These are phyloP conservation scores for Agrotis ipsilon DNA, from an alignment of 2,888 invertebrate species.

Conservation along the genomic window DNA sequence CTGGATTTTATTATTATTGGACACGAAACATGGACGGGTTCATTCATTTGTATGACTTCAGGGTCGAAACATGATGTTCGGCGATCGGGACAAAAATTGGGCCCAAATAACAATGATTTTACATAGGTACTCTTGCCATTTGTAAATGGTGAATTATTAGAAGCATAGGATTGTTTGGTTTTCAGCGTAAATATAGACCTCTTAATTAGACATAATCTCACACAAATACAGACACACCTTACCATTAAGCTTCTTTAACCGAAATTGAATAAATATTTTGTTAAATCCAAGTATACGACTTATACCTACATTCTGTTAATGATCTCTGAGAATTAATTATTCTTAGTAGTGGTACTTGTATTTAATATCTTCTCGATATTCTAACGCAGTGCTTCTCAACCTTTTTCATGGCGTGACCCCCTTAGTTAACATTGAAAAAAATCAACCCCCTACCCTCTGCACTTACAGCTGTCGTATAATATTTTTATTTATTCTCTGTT, in stretches of 20 bases:
- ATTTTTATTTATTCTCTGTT: too few relatives aligned
- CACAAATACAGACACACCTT: not conserved
- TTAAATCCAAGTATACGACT: too few relatives aligned
- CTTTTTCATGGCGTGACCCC: too few relatives aligned
- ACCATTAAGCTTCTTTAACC: not conserved
- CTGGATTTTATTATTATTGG: conserved; percentile 46
- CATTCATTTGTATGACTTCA: conserved; percentile 50
- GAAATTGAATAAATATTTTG: not conserved
- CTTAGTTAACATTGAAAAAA: too few relatives aligned
- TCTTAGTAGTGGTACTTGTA: too few relatives aligned
- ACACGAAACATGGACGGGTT: conserved; percentile 34
- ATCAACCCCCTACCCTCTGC: too few relatives aligned
- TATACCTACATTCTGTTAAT: too few relatives aligned
- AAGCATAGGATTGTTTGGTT: not conserved
- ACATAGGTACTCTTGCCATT: conserved; percentile 6
- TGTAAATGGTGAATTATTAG: conserved; percentile 1
- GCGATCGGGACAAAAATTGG: conserved; percentile 17
- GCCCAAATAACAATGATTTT: conserved; percentile 11
- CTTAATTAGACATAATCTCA: not conserved
- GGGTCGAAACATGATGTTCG: conserved; percentile 30
- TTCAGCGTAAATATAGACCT: not conserved
- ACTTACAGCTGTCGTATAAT: too few relatives aligned
- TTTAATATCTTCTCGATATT: not conserved
- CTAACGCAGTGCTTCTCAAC: not conserved
- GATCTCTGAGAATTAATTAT: too few relatives aligned